Evolutionary conservation across 2,113 vertebrate species (phyloP).

Genomic region (Nothoprocta pentlandii): DNA sequence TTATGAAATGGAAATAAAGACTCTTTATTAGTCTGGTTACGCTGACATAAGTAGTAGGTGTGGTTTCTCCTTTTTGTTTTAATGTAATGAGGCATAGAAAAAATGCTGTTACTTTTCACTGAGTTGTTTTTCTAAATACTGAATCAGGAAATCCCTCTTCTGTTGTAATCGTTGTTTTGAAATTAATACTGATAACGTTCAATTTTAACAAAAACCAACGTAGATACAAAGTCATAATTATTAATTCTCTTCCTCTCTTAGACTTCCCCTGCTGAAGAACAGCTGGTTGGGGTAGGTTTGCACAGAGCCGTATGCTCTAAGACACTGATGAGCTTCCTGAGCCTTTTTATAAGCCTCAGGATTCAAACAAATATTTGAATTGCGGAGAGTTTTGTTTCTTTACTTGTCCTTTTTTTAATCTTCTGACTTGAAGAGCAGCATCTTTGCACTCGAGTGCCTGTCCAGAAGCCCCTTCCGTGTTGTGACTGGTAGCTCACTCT

Average conservation of each 20-base stretch:
- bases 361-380: neutral
- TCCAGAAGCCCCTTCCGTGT: neutral
- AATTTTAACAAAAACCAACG: neutral
- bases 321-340: neutral
- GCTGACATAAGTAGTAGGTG: neutral
- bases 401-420: neutral
- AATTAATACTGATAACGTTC: fast-evolving
- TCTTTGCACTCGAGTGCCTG: neutral
- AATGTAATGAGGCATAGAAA: neutral
- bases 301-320: neutral
- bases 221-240: neutral
- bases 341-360: too few relatives aligned
- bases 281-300: neutral
- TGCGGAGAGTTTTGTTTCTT: neutral
- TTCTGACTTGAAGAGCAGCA: neutral
- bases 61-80: neutral
- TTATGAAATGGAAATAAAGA: neutral
- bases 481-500: neutral
- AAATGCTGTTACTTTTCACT: neutral
- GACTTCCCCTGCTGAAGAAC: neutral
- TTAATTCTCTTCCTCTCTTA: neutral
- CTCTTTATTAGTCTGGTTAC: slow-evolving; percentile 16
- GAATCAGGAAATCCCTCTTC: slow-evolving; percentile 38
- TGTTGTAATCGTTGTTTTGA: neutral
- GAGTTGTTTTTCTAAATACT: neutral